phyloP scores from a whole-genome alignment of 2,113 vertebrate species.

The Camelus bactrianus region DNA sequence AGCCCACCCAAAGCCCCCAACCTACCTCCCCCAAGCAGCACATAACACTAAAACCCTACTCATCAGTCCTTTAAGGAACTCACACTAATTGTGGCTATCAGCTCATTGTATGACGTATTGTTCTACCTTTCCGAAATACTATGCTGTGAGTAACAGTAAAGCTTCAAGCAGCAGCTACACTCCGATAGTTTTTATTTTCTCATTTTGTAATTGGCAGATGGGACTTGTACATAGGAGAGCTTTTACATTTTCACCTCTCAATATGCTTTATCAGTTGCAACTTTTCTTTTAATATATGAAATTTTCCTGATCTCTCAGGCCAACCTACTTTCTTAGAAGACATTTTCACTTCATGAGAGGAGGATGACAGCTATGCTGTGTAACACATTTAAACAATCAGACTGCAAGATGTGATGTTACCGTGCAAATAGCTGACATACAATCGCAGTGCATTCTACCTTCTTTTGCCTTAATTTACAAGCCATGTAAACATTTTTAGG shows the following conservation, averaged over 20 bases:
- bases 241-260: neutral
- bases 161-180: neutral
- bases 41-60: neutral
- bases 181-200: slow-evolving; percentile 37
- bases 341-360: neutral
- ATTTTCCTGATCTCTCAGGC: neutral
- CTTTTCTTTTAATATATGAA: neutral
- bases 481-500: slow-evolving; percentile 11
- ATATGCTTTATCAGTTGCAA: slow-evolving; percentile 26
- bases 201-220: neutral
- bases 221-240: neutral
- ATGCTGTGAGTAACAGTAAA: slow-evolving; percentile 17
- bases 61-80: slow-evolving; percentile 5
- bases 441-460: neutral
- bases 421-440: neutral
- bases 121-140: slow-evolving; percentile 9
- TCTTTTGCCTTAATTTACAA: neutral
- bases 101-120: neutral
- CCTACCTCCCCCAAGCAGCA: neutral
- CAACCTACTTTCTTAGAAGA: neutral
- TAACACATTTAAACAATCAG: neutral
- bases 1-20: neutral
- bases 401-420: neutral
- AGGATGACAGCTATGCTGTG: neutral
- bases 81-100: neutral